A percentile compares a stretch with the other conserved stretches of the same genome.
Conservation (phyloP, 2,888 invertebrate genomes). For the Cheilosia scutellata region DNA sequence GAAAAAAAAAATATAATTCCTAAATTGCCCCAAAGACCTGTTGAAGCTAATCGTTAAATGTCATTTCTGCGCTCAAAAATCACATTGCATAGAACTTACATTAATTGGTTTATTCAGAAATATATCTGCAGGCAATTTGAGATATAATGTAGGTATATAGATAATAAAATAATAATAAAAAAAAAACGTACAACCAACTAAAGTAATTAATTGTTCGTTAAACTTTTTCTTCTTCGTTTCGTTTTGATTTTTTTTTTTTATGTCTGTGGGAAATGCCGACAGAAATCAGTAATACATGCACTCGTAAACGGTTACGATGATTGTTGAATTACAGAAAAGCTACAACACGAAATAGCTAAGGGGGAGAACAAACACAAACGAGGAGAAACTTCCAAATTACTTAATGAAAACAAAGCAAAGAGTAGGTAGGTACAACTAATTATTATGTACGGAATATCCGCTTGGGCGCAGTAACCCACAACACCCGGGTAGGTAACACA, state of each 20-base stretch:
- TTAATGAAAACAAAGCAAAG: constrained; percentile 66
- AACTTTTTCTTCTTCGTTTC: constrained; percentile 61
- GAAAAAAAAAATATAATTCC: constrained; percentile 1
- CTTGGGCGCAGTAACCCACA: constrained; percentile 22
- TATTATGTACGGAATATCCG: constrained; percentile 40
- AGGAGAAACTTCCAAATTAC: constrained; percentile 66
- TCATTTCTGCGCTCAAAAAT: constrained; percentile 15
- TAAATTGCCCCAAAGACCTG: constrained; percentile 30
- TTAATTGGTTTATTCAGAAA: constrained; percentile 44
- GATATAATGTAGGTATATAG: background rate
- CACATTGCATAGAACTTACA: constrained; percentile 10
- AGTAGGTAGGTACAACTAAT: constrained; percentile 23
- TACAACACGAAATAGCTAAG: constrained; percentile 16
- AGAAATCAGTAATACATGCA: constrained; percentile 59
- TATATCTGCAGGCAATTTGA: constrained; percentile 35
- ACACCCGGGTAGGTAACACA: constrained; percentile 42
- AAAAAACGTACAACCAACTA: constrained; percentile 50
- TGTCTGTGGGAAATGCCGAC: constrained; percentile 58
- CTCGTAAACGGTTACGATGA: constrained; percentile 49
- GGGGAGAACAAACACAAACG: constrained; percentile 17
- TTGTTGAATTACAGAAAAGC: constrained; percentile 53
- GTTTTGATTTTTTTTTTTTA: constrained; percentile 41
- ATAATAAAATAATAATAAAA: background rate
- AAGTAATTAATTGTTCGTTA: constrained; percentile 75
- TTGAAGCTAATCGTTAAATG: constrained; percentile 23